phyloP scores from a whole-genome alignment of 2,113 vertebrate genomes.

The Microcebus ravelobensis region DNA sequence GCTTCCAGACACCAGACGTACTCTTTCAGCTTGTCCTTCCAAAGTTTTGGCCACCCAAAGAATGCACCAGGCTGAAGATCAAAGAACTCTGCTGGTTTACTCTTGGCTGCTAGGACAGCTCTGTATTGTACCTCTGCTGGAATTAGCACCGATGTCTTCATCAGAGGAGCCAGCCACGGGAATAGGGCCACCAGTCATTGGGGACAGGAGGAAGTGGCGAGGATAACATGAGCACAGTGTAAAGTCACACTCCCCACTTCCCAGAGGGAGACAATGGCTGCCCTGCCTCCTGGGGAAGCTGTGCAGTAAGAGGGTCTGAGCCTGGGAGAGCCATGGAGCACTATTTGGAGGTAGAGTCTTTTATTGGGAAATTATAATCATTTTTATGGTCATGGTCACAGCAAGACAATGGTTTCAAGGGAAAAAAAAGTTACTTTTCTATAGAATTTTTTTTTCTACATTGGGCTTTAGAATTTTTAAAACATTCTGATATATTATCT shows the following conservation, averaged over 20 bases:
- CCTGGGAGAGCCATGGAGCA: accelerated
- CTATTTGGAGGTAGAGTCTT: background rate
- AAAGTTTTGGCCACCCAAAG: conserved; percentile 69
- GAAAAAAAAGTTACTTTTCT: background rate
- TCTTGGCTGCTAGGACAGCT: conserved; percentile 54
- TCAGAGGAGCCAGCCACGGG: conserved; percentile 44
- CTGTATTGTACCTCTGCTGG: conserved; percentile 50
- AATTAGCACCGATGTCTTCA: conserved; percentile 55
- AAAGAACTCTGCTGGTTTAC: conserved; percentile 64
- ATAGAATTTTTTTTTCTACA: background rate
- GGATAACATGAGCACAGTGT: background rate
- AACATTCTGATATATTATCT: background rate
- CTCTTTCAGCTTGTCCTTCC: conserved; percentile 61
- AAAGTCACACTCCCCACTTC: background rate
- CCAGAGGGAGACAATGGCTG: background rate
- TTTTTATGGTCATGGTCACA: background rate
- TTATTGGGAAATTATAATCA: background rate
- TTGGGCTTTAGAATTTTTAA: conserved; percentile 1
- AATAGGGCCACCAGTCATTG: background rate
- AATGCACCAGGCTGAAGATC: conserved; percentile 76
- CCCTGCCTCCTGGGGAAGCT: background rate
- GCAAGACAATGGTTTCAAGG: background rate
- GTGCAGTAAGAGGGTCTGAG: background rate
- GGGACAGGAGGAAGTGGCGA: background rate
- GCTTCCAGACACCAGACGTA: conserved; percentile 45